A percentile compares a stretch with the other conserved stretches of the same genome.
Evolutionary conservation across 2,113 vertebrate species (phyloP).

Genomic region (Panthera tigris): DNA sequence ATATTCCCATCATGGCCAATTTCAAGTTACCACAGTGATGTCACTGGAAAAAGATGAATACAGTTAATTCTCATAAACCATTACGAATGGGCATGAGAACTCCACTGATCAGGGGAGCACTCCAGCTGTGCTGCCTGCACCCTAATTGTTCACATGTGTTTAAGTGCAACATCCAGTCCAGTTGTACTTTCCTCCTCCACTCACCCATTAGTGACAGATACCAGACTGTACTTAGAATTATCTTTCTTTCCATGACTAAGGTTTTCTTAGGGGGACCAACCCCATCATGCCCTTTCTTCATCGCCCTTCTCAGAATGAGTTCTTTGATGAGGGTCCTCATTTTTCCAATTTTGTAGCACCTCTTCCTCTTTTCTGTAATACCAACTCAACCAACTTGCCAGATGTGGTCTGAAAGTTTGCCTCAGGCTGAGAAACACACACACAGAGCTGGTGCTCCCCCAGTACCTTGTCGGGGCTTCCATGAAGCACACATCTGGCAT

Average conservation of each 20-base stretch:
- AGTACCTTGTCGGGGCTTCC: rapidly evolving
- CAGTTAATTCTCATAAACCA: neutral
- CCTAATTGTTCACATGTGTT: neutral
- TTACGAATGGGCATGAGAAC: neutral
- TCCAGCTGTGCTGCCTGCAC: neutral
- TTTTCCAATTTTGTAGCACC: neutral
- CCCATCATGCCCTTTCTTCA: neutral
- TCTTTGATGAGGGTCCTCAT: neutral
- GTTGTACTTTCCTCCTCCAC: neutral
- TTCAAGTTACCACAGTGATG: neutral
- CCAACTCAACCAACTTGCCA: neutral
- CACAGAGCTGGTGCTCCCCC: neutral
- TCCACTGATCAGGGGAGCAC: neutral
- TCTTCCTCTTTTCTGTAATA: neutral
- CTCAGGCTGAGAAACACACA: neutral
- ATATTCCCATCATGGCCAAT: neutral
- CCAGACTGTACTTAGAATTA: neutral
- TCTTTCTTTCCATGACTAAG: neutral
- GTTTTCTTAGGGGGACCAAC: neutral
- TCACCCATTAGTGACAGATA: neutral
- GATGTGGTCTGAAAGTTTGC: neutral
- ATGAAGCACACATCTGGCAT: neutral
- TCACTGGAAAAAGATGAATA: neutral
- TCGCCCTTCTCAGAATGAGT: neutral
- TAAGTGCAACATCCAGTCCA: neutral